Evolutionary conservation across 2,888 invertebrate species (phyloP).

Genomic region (Cheilosia vulpina): DNA sequence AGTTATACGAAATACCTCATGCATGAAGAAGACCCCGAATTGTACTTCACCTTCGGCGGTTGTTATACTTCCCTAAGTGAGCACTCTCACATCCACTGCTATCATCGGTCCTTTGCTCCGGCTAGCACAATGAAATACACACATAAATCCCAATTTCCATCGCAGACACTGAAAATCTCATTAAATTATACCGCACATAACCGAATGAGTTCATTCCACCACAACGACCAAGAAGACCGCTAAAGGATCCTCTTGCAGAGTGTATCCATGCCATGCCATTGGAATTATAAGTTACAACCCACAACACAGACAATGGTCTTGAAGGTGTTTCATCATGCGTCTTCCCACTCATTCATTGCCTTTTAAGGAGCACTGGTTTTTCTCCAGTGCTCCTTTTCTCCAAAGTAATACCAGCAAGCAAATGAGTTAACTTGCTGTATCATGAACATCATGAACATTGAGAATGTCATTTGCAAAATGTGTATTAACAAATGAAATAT

Average conservation of each 20-base stretch:
- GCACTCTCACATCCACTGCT: too few relatives aligned
- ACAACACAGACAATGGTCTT: constrained; percentile 37
- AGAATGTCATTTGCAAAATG: constrained; percentile 52
- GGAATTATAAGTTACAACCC: background rate
- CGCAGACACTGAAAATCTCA: constrained; percentile 25
- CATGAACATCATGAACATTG: constrained; percentile 8
- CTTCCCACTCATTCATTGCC: background rate
- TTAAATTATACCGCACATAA: constrained; percentile 34
- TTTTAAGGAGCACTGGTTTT: background rate
- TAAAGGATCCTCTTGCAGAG: constrained; percentile 15
- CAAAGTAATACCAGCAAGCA: constrained; percentile 32
- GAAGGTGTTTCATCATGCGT: constrained; percentile 26
- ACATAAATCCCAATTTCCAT: constrained; percentile 15
- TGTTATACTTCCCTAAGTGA: too few relatives aligned
- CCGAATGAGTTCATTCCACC: constrained; percentile 43
- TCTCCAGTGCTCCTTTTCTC: too few relatives aligned
- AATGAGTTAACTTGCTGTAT: constrained; percentile 31
- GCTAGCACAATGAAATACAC: background rate
- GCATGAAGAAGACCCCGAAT: too few relatives aligned
- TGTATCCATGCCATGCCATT: constrained; percentile 12
- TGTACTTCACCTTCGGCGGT: too few relatives aligned
- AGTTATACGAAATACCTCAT: too few relatives aligned
- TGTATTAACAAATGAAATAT: constrained; percentile 51
- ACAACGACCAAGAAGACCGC: background rate
- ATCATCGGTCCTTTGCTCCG: too few relatives aligned